Evolutionary conservation across 2,113 vertebrate genomes (phyloP), one percentile per base, ranked within the genome.

Genomic region (Oriolus oriolus): DNA sequence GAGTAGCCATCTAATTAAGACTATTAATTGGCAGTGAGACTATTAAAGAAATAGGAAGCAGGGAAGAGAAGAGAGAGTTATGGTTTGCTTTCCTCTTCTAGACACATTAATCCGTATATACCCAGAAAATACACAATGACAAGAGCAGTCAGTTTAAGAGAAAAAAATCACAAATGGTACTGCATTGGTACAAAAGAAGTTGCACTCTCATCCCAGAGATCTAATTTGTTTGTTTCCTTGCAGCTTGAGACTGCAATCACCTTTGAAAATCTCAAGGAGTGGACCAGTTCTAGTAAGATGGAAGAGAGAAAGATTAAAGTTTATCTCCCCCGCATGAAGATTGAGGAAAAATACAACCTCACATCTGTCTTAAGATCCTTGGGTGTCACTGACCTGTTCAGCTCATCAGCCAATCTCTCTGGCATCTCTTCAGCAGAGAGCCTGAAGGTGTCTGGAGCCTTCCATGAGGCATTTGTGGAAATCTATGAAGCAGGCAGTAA

Each of bases 381-480:
- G 90, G 94, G 96, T 42, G n/a, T 97, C 4, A 95, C 96, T 0
- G 94, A 97, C 39, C 68, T 97, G 14, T 96, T 97, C 86, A 95
- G 79, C 30, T 12, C 95, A 9, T 90, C 80, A 31, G 96, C 96
- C 63, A 81, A 93, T 52, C 76, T 97, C 2, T 98, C 98, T 31
- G 98, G 98, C 47, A 97, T 98, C 70, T 97, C 97, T 57, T 56
- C 97, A 16, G 92, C 87, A 64, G 83, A 92, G 20, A 84, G 93
- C 39, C 90, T 98, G 13, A 98, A 96, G 26, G 9, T 98, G 7
- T 98, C 98, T 27, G 94, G 81, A 35, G 84, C 95, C 1, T 54
- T 96, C 66, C 98, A 98, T 45, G 89, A 97, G 44, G 96, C 98
- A 3, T 90, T 70, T 81, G 75, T 98, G n/a, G 98, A 98, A 84